These are phyloP conservation scores for rabbit (Oryctolagus cuniculus) DNA, from an alignment of 2,113 vertebrate species.

Conservation along the genomic window DNA sequence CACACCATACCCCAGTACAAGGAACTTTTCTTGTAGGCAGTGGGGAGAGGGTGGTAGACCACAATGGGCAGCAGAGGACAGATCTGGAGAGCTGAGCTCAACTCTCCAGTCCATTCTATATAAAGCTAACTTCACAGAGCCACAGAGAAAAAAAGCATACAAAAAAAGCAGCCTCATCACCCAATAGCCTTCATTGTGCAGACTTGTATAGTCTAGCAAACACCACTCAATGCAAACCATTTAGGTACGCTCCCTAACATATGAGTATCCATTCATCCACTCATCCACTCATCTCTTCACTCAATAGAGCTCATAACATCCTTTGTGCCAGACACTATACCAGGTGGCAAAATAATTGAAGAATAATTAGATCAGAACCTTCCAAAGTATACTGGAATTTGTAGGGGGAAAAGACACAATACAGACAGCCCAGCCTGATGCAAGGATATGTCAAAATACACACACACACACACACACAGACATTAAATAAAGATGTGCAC, in stretches of 20 bases:
- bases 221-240: not conserved
- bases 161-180: not conserved
- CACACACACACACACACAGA: not conserved
- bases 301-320: not conserved
- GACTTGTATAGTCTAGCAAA: not conserved
- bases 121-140: not conserved
- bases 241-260: no score
- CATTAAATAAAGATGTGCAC: not conserved
- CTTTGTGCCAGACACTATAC: not conserved
- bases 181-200: not conserved
- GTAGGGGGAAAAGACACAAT: not conserved
- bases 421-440: not conserved
- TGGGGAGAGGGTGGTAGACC: not conserved
- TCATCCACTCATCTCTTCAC: not conserved
- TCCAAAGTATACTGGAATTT: not conserved
- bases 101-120: not conserved
- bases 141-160: not conserved
- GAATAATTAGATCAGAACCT: not conserved
- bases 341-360: not conserved
- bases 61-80: rapidly evolving
- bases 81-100: not conserved
- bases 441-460: not conserved
- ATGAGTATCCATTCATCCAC: not conserved
- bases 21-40: not conserved
- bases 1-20: no score